Base-by-base conservation (phyloP, 2,113 vertebrate species). In the Elephas maximus region DNA sequence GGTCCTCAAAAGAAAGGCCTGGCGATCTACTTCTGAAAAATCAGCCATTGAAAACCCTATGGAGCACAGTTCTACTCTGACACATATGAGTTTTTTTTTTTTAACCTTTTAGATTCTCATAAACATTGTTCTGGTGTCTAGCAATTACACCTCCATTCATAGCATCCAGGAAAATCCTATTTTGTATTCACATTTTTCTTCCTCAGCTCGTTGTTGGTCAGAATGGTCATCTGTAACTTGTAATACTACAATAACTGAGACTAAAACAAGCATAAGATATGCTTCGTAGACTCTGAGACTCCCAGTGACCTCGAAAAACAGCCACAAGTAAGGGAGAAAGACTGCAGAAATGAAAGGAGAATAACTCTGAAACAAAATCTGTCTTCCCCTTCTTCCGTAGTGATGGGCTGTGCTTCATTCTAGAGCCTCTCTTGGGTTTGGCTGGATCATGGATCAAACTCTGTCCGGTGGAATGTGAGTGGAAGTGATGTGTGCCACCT, bases 91-190 rank as follows among this genome's bases (percentile, higher is more conserved):
- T 69, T 73, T 73, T 18, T 37, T 73, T 73, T 8, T 37, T 73
- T 73, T 17, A 73, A 73, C n/a, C 1, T 73, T 73, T 65, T 44
- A n/a, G 44, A 78, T 60, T 90, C 37, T 85, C 90, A 92, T 51
- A 65, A 95, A 41, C 48, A 87, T 76, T 91, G 74, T n/a, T 80
- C 37, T 85, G 71, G 10, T 67, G 17, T 93, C 8, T 57, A 85
- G 60, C 37, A 71, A 8, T 73, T 62, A 21, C 6, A 23, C 44
- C 30, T 21, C 63, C 10, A 4, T 3, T 90, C 6, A 20, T 8
- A 73, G n/a, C 57, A 51, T 48, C 21, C 17, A 67, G n/a, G 57
- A 84, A 77, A 96, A 93, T 2, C 37, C 62, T 67, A 7, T 12
- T 11, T 90, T 44, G 9, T 77, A 69, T 88, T 96, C 71, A 74